Evolutionary conservation across 2,888 invertebrate species (phyloP).

Genomic region (Nasonia oneida): DNA sequence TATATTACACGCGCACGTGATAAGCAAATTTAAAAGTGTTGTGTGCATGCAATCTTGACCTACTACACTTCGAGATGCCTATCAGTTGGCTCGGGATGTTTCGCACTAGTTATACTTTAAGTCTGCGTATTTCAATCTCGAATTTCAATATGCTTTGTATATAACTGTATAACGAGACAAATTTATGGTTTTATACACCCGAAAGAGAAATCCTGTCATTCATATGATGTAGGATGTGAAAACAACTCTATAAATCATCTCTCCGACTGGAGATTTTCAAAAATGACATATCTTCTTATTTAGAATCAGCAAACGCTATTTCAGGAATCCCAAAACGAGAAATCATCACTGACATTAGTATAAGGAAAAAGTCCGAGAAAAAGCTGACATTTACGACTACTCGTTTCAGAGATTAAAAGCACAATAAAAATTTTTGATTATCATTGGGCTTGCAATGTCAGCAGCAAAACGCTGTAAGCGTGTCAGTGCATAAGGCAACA

Average conservation of each 20-base stretch:
- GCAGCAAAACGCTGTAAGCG: background rate
- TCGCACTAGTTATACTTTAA: background rate
- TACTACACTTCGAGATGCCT: slow-evolving; percentile 18
- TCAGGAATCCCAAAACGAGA: background rate
- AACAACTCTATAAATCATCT: no score
- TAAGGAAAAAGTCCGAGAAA: background rate
- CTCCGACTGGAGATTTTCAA: no score
- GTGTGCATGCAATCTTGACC: slow-evolving; percentile 20
- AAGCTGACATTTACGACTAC: background rate
- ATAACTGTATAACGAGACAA: background rate
- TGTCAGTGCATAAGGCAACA: background rate
- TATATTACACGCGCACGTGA: background rate
- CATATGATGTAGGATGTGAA: no score
- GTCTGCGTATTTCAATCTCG: background rate
- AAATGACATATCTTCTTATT: no score
- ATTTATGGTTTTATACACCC: no score
- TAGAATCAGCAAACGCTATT: no score
- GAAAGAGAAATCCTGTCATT: no score
- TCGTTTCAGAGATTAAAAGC: background rate
- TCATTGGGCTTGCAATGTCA: background rate
- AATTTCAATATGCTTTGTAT: no score
- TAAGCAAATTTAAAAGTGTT: background rate
- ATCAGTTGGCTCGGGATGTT: background rate
- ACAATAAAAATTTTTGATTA: background rate
- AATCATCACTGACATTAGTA: background rate